These are phyloP conservation scores for Aurelia aurita DNA, from an alignment of 30 jellyfish, hydroid and myxozoan genomes.

Conservation along the genomic window DNA sequence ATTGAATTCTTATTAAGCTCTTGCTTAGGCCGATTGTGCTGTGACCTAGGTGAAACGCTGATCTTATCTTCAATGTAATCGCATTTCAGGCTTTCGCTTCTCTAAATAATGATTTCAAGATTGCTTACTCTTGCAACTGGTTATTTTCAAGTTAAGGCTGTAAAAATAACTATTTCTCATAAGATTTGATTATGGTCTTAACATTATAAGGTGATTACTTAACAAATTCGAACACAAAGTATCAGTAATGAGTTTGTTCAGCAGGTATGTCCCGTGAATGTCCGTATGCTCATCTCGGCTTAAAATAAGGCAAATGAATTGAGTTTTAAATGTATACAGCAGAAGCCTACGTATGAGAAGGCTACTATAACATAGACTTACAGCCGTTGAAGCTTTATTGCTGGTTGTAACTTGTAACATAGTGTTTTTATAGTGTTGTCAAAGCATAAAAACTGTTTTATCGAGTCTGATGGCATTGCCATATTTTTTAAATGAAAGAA, in stretches of 20 bases:
- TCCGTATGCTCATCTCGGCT: too few species aligned
- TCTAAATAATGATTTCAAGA: conserved; percentile 28
- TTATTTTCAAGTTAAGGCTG: not conserved
- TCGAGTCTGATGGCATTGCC: too few species aligned
- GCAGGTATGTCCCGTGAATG: not conserved
- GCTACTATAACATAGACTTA: too few species aligned
- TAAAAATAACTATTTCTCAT: conserved; percentile 12
- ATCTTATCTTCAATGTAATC: conserved; percentile 31
- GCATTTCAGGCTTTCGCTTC: conserved; percentile 20
- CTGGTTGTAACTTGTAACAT: too few species aligned
- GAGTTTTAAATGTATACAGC: too few species aligned
- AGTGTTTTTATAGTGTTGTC: too few species aligned
- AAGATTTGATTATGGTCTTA: conserved; percentile 13
- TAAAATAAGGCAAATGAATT: too few species aligned
- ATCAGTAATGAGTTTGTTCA: conserved; percentile 12
- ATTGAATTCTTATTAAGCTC: conserved; percentile 36
- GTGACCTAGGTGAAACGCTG: conserved; percentile 57
- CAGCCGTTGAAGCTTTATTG: too few species aligned
- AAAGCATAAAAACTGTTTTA: too few species aligned
- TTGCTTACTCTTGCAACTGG: not conserved
- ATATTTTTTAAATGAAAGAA: too few species aligned
- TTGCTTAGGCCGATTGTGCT: conserved; percentile 49
- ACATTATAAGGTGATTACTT: conserved; percentile 11
- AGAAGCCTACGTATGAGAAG: too few species aligned
- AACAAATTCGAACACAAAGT: not conserved